Percentiles rank a stretch among this genome's conserved stretches.
These are phyloP conservation scores for Herminia tarsipennalis DNA, from an alignment of 2,888 invertebrate genomes.

Conservation along the genomic window DNA sequence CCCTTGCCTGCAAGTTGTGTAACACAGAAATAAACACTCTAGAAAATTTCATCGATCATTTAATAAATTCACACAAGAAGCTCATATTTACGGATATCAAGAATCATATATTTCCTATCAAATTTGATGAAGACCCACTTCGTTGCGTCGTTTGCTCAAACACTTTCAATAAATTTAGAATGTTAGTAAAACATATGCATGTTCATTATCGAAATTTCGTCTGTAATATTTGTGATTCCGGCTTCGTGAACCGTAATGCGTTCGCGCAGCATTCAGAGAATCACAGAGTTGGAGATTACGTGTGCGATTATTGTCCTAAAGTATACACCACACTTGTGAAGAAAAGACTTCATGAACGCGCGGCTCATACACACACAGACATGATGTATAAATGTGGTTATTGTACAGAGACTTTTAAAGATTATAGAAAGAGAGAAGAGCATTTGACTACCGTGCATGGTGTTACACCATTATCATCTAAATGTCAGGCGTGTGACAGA, in stretches of 20 bases:
- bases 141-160: constrained; percentile 28
- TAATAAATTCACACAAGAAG: constrained; percentile 36
- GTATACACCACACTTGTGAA: constrained; percentile 64
- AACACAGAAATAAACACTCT: constrained; percentile 27
- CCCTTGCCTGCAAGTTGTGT: constrained; percentile 32
- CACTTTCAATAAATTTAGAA: constrained; percentile 27
- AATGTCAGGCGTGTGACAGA: constrained; percentile 54
- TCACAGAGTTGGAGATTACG: constrained; percentile 48
- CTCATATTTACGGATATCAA: constrained; percentile 42
- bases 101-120: constrained; percentile 57
- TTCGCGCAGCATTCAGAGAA: constrained; percentile 33
- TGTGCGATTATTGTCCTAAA: constrained; percentile 68
- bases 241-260: constrained; percentile 50
- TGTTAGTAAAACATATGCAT: constrained; percentile 56
- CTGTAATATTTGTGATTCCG: constrained; percentile 47
- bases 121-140: constrained; percentile 44
- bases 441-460: constrained; percentile 49
- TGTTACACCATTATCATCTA: constrained; percentile 24
- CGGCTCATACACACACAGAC: constrained; percentile 35
- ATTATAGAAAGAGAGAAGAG: constrained; percentile 43
- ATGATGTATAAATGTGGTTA: constrained; percentile 46
- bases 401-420: constrained; percentile 53
- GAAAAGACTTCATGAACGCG: constrained; percentile 64
- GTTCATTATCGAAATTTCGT: constrained; percentile 54
- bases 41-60: constrained; percentile 38